Evolutionary conservation across 2,113 vertebrate species (phyloP).

Genomic region (Deroptyus accipitrinus): DNA sequence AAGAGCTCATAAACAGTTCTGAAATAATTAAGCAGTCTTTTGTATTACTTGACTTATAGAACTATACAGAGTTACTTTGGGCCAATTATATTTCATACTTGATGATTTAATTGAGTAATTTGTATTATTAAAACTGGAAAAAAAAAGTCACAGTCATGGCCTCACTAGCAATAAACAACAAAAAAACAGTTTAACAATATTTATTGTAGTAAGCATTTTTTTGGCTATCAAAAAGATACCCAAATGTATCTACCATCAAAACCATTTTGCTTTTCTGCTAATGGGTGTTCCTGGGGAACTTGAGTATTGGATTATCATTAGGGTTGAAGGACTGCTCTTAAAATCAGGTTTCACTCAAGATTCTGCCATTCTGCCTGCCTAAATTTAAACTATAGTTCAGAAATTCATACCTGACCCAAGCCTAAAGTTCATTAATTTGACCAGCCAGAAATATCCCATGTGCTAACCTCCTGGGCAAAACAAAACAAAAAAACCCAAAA

Average conservation of each 20-base stretch:
- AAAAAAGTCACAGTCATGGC: not conserved
- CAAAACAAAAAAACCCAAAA: not conserved
- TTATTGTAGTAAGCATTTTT: not conserved
- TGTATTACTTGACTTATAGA: not conserved
- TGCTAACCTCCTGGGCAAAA: not conserved
- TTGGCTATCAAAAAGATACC: not conserved
- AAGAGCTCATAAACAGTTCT: not conserved
- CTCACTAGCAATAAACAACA: not conserved
- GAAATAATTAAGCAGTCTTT: not conserved
- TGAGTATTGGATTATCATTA: not conserved
- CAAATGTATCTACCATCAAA: not conserved
- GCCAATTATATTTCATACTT: not conserved
- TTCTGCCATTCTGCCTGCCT: not conserved
- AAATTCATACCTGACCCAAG: not conserved
- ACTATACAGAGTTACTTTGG: not conserved
- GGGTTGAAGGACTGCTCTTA: not conserved
- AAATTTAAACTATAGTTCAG: not conserved
- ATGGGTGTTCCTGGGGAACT: not conserved
- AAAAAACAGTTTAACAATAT: not conserved
- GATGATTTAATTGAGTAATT: not conserved
- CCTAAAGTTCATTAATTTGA: not conserved
- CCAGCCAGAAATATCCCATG: not conserved
- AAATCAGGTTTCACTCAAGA: not conserved
- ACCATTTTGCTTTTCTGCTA: not conserved
- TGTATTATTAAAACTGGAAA: not conserved